phyloP scores from a whole-genome alignment of 2,113 vertebrate genomes.

The Elachura formosa region DNA sequence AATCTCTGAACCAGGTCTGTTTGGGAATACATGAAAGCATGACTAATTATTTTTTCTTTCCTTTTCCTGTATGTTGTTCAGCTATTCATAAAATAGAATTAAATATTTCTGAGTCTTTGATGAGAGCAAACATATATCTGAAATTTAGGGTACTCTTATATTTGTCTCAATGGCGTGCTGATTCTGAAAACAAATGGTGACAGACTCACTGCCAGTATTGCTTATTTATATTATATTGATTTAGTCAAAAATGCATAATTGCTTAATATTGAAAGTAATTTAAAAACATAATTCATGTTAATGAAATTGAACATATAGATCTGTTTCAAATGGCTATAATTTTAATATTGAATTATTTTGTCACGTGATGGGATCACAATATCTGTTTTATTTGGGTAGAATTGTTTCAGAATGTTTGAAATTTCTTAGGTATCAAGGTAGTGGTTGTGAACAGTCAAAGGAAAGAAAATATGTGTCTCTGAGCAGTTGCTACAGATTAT shows the following conservation, averaged over 20 bases:
- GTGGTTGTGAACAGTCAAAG: not conserved
- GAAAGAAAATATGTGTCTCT: not conserved
- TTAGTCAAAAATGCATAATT: not conserved
- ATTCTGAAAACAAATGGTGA: not conserved
- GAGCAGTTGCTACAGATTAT: not conserved
- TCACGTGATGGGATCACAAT: not conserved
- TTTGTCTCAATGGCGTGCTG: not conserved
- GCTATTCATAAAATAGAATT: not conserved
- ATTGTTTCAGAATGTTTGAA: not conserved
- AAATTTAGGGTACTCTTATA: not conserved
- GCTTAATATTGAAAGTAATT: not conserved
- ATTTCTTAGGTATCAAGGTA: not conserved
- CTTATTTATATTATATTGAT: not conserved
- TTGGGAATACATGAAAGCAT: not conserved
- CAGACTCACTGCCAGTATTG: not conserved
- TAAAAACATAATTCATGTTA: not conserved
- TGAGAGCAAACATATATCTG: not conserved
- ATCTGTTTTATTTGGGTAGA: not conserved
- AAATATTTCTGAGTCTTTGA: not conserved
- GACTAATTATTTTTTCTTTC: not conserved
- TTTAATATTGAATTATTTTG: not conserved
- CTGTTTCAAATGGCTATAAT: not conserved
- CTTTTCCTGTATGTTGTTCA: not conserved
- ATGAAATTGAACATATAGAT: not conserved
- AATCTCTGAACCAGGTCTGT: not conserved